Base-by-base conservation (phyloP, 2,888 invertebrate species). In the Linnaemya tessellans region DNA sequence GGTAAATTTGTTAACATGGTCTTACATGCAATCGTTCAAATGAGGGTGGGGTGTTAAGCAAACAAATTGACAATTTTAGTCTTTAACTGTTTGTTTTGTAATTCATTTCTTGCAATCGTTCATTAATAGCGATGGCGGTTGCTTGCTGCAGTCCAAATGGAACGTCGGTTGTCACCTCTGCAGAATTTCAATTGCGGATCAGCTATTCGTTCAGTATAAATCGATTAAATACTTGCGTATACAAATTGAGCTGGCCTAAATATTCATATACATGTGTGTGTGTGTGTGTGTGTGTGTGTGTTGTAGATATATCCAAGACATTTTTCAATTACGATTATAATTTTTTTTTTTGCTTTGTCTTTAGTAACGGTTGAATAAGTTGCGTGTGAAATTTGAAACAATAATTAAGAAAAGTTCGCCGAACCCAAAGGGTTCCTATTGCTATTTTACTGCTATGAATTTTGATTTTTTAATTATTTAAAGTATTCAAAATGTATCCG, bases 351-450 rank as follows among this genome's bases (percentile, higher is more conserved):
- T 11, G 18, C 35, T 20, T 74, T 22, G 30, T 43, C 62, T 67
- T 67, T 71, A 60, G 79, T 82, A 70, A 74, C 74, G 80, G 73
- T 82, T 86, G 75, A 82, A 75, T 84, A 65, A 77, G 67, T 74
- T 84, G 56, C 60, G 84, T 84, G 81, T 81, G 75, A 87, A 84
- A 80, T 86, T 85, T 38, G 2, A 71, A 75, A 54, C 41, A 9
- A 68, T 38, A 18, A 58, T 70, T 62, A 43, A 10, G 1, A 64
- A 25, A 30, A 56, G 81, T 75, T 80, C 80, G 67, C 18, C 80
- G 84, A 84, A 84, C 84, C 65, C 38, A 49, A 60, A 65, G 25
- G 49, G 11, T n/a, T 82, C 64, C 9, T 18, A 20, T 51, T 51
- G 1, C 20, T 4, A 18, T 38, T 51, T 15, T 3, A 22, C n/a